A percentile compares a stretch with the other conserved stretches of the same genome.
Evolutionary conservation across 2,888 invertebrate genomes (phyloP).

Genomic region (Andrena trimmerana): DNA sequence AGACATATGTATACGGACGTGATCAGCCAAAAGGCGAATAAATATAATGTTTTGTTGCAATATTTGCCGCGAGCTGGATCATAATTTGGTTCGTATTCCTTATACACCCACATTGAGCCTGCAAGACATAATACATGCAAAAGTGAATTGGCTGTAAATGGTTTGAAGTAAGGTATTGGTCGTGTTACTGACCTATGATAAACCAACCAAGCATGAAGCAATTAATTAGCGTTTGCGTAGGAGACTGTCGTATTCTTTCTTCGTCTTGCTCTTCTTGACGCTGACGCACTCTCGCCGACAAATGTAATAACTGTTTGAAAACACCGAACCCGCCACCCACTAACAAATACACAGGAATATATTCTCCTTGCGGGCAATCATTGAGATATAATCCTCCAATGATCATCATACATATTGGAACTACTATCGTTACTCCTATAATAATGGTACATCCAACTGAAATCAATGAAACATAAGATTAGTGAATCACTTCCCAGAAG

Average conservation of each 20-base stretch:
- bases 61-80: slow-evolving; percentile 86
- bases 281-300: slow-evolving; percentile 87
- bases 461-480: slow-evolving; percentile 61
- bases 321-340: slow-evolving; percentile 89
- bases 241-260: slow-evolving; percentile 86
- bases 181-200: slow-evolving; percentile 87
- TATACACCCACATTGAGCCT: slow-evolving; percentile 91
- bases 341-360: slow-evolving; percentile 90
- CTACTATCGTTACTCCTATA: slow-evolving; percentile 88
- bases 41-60: slow-evolving; percentile 89
- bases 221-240: slow-evolving; percentile 87
- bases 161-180: background rate
- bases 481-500: background rate
- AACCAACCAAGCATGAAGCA: slow-evolving; percentile 90
- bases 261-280: slow-evolving; percentile 86
- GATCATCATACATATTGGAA: slow-evolving; percentile 90
- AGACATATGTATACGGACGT: slow-evolving; percentile 88
- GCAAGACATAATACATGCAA: slow-evolving; percentile 60
- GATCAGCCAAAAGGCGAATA: slow-evolving; percentile 90
- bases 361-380: slow-evolving; percentile 89
- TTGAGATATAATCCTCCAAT: slow-evolving; percentile 89
- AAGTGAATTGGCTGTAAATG: background rate
- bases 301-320: slow-evolving; percentile 88
- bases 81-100: slow-evolving; percentile 88
- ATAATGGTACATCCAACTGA: slow-evolving; percentile 89